A percentile compares a stretch with the other conserved stretches of the same genome.
phyloP scores from a whole-genome alignment of 2,888 invertebrate genomes.

The Baronia brevicornis region DNA sequence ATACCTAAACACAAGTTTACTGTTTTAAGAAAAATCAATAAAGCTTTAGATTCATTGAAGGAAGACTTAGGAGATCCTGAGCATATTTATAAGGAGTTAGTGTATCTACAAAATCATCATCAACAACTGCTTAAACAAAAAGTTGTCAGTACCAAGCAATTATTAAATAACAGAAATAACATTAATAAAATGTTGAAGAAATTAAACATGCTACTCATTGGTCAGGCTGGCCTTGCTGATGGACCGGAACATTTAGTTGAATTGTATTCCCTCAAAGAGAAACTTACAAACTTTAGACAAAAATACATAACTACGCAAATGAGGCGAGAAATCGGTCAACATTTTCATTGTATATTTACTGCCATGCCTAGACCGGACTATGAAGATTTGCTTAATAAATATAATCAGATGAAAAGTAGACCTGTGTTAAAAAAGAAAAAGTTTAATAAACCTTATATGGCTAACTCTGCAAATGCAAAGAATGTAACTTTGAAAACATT shows the following conservation, averaged over 20 bases:
- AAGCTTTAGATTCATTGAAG: constrained; percentile 50
- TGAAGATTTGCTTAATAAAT: constrained; percentile 43
- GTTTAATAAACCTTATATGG: constrained; percentile 28
- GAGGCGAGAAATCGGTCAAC: constrained; percentile 66
- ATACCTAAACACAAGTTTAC: constrained; percentile 52
- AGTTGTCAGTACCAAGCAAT: constrained; percentile 40
- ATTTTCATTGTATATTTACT: constrained; percentile 71
- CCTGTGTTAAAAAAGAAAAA: constrained; percentile 24
- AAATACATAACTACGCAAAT: constrained; percentile 46
- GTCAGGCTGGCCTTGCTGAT: constrained; percentile 74
- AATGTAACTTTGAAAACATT: constrained; percentile 26
- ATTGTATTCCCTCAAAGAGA: constrained; percentile 46
- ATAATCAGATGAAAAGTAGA: constrained; percentile 28
- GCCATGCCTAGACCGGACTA: constrained; percentile 55
- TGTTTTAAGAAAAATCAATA: constrained; percentile 41
- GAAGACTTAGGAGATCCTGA: constrained; percentile 69
- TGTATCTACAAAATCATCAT: constrained; percentile 54
- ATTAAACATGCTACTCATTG: constrained; percentile 76
- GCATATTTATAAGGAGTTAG: constrained; percentile 55
- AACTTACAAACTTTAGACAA: constrained; percentile 39
- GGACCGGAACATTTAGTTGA: constrained; percentile 63
- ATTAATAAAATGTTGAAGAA: constrained; percentile 63
- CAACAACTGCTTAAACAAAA: constrained; percentile 51
- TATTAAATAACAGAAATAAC: constrained; percentile 42
- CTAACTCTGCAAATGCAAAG: constrained; percentile 28